Evolutionary conservation across 2,888 invertebrate genomes (phyloP).

Genomic region (Dioctria rufipes): DNA sequence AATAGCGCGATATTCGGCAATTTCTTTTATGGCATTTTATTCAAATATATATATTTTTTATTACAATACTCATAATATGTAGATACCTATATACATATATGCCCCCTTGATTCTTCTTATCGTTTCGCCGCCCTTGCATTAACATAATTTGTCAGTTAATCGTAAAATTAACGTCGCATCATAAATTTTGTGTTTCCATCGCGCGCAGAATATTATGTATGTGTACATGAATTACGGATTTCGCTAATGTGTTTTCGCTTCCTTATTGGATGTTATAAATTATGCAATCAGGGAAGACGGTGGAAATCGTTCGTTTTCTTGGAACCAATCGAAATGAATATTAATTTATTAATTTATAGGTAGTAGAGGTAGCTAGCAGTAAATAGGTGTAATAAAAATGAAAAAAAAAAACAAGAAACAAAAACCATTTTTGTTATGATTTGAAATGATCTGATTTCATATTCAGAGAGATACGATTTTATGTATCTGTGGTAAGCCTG

Average conservation of each 20-base stretch:
- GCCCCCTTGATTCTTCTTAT: no score
- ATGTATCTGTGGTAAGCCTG: no score
- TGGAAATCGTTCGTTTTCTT: no score
- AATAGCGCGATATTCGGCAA: conserved; percentile 7
- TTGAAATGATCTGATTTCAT: no score
- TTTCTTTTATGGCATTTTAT: conserved; percentile 29
- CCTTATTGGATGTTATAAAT: conserved; percentile 33
- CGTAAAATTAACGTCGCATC: conserved; percentile 37
- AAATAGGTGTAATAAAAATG: no score
- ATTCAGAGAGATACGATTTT: no score
- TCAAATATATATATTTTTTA: background rate
- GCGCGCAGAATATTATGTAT: conserved; percentile 11
- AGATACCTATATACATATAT: no score
- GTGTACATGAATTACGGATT: conserved; percentile 23
- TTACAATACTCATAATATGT: background rate
- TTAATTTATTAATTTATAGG: no score
- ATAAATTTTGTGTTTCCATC: conserved; percentile 38
- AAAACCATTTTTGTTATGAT: no score
- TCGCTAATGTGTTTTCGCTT: conserved; percentile 32
- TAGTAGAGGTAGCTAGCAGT: no score
- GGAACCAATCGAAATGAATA: no score
- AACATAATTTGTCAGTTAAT: conserved; percentile 43
- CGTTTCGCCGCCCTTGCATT: conserved; percentile 12
- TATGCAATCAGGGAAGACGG: conserved; percentile 1
- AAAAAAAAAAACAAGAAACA: no score